phyloP scores from a whole-genome alignment of 2,888 invertebrate species.

The Aporophyla lueneburgensis region DNA sequence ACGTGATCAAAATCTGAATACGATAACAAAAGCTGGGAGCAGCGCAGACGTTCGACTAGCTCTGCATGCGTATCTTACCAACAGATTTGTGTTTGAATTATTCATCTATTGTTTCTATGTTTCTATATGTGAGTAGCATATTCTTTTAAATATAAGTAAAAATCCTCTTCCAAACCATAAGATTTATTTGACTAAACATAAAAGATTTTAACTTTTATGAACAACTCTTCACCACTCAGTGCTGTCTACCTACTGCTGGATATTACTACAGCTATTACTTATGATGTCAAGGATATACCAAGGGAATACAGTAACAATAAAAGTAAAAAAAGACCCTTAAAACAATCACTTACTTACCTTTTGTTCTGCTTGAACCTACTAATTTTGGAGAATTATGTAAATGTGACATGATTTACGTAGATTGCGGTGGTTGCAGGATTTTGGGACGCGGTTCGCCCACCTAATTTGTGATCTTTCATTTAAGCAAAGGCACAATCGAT shows the following conservation, averaged over 20 bases:
- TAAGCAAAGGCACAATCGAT: slow-evolving; percentile 24
- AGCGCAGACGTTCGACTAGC: slow-evolving; percentile 65
- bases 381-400: slow-evolving; percentile 64
- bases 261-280: not conserved
- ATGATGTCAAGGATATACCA: not conserved
- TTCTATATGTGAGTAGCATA: slow-evolving; percentile 64
- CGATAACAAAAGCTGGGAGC: slow-evolving; percentile 69
- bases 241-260: not conserved
- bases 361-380: slow-evolving; percentile 15
- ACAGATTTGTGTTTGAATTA: slow-evolving; percentile 82
- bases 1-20: slow-evolving; percentile 75
- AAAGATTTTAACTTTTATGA: slow-evolving; percentile 11
- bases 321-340: slow-evolving; percentile 6
- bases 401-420: slow-evolving; percentile 65
- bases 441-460: slow-evolving; percentile 24
- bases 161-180: slow-evolving; percentile 37
- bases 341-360: slow-evolving; percentile 28
- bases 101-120: slow-evolving; percentile 76
- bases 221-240: not conserved
- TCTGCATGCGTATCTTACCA: slow-evolving; percentile 67
- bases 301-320: not conserved
- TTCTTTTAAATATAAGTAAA: slow-evolving; percentile 56
- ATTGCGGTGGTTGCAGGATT: slow-evolving; percentile 53
- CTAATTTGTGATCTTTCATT: slow-evolving; percentile 40
- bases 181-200: slow-evolving; percentile 15